These are phyloP conservation scores for Triops longicaudatus DNA, from an alignment of 1,140 invertebrate species.

Conservation along the genomic window DNA sequence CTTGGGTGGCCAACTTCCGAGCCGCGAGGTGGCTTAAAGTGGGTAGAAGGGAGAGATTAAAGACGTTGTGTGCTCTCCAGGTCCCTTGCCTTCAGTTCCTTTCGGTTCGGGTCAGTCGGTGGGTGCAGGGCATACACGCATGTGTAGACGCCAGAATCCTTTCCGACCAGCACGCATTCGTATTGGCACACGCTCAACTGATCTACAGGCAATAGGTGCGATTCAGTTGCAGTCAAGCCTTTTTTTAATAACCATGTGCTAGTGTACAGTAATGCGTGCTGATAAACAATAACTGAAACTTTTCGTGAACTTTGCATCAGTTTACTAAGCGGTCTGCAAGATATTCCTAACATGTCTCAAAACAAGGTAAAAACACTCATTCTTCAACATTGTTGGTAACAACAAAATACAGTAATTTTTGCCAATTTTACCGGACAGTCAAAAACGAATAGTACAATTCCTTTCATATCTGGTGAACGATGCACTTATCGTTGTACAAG, in stretches of 20 bases:
- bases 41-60: not conserved
- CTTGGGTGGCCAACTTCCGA: constrained; percentile 5
- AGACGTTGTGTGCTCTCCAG: constrained; percentile 4
- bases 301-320: not conserved
- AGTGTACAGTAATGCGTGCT: not conserved
- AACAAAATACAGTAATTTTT: too few species aligned
- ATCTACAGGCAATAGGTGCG: constrained; percentile 10
- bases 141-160: not conserved
- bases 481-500: not conserved
- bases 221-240: constrained; percentile 1
- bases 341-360: not conserved
- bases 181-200: not conserved
- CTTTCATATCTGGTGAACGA: not conserved
- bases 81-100: not conserved
- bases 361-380: too few species aligned
- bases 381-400: too few species aligned
- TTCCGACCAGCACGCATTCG: not conserved
- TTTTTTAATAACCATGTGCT: constrained; percentile 13
- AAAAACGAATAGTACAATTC: too few species aligned
- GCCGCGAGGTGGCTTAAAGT: not conserved
- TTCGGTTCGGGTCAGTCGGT: constrained; percentile 5
- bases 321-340: not conserved
- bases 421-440: too few species aligned
- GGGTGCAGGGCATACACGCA: not conserved
- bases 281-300: not conserved